Evolutionary conservation across 2,888 invertebrate genomes (phyloP), one percentile per base, ranked within the genome.

Genomic region (Geophilus truncorum): DNA sequence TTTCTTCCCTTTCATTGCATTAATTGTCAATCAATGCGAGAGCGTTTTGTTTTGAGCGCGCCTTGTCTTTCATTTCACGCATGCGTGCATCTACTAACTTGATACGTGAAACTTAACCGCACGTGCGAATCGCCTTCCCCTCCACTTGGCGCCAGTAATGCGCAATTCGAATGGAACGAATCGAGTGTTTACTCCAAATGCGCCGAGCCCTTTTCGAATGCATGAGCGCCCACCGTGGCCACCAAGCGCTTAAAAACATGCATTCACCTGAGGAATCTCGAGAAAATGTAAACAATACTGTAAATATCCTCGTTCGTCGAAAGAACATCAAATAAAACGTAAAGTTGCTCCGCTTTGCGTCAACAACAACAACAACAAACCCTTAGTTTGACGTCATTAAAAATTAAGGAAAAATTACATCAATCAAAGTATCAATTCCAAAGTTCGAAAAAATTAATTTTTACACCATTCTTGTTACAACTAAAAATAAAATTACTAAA

Each of bases 211-310:
- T 51, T 51, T 51, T 51, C 18, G 51, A 51, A 51, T 51, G 51
- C 51, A 51, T 51, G 51, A 51, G 51, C 51, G 51, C 51, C 18
- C 51, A 51, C 51, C 77, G 32, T 32, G 36, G 77, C 77, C 36
- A 23, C 36, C 34, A 34, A 77, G 15, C 77, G 77, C 36, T 32
- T 77, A 77, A 77, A 77, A 77, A 77, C 77, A 77, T 23, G n/a
- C 34, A 30, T 77, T 32, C 77, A 77, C 77, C 77, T 77, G 77
- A 34, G 77, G 77, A 77, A 77, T 77, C 77, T 77, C 77, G 75
- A 25, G 28, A 75, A 32, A 75, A 23, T 32, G 32, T 75, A 32
- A 75, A 30, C 75, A 75, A 75, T 30, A 75, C 18, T 75, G 23
- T 75, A 75, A 75, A 75, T 30, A 75, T 75, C 32, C 75, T 75